A percentile compares a stretch with the other conserved stretches of the same genome.
These are phyloP conservation scores for Lepidothrix coronata DNA, from an alignment of 2,113 vertebrate genomes.

Conservation along the genomic window DNA sequence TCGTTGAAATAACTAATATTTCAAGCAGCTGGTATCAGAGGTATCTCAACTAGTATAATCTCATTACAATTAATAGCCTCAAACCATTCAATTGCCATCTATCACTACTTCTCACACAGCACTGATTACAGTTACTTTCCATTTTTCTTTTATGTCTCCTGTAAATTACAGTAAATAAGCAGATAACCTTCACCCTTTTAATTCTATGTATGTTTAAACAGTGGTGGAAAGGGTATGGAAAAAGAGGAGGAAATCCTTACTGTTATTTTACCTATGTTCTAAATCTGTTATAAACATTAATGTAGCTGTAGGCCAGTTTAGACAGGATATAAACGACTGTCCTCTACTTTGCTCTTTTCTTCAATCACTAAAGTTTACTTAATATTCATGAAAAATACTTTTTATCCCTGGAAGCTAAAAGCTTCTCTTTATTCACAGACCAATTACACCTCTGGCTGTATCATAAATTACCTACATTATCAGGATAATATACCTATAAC, in stretches of 20 bases:
- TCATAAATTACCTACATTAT: conserved; percentile 16
- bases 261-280: background rate
- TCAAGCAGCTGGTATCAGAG: conserved; percentile 18
- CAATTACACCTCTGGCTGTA: conserved; percentile 20
- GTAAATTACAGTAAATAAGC: background rate
- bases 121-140: background rate
- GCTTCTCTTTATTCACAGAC: conserved; percentile 23
- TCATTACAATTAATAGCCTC: conserved; percentile 24
- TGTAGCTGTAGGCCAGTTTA: background rate
- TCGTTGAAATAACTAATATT: conserved; percentile 46
- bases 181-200: background rate
- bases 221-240: background rate
- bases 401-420: background rate
- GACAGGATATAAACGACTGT: conserved; percentile 1
- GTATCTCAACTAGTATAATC: background rate
- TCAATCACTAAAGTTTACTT: conserved; percentile 49
- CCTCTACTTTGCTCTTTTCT: background rate
- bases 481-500: background rate
- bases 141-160: background rate
- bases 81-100: conserved; percentile 26
- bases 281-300: background rate
- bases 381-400: conserved; percentile 47
- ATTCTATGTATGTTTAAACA: background rate
- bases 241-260: background rate
- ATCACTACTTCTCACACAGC: background rate